A percentile compares a stretch with the other conserved stretches of the same genome.
phyloP scores from a whole-genome alignment of 37 sponge, comb jelly and placozoan species.

The Geodia barretti region DNA sequence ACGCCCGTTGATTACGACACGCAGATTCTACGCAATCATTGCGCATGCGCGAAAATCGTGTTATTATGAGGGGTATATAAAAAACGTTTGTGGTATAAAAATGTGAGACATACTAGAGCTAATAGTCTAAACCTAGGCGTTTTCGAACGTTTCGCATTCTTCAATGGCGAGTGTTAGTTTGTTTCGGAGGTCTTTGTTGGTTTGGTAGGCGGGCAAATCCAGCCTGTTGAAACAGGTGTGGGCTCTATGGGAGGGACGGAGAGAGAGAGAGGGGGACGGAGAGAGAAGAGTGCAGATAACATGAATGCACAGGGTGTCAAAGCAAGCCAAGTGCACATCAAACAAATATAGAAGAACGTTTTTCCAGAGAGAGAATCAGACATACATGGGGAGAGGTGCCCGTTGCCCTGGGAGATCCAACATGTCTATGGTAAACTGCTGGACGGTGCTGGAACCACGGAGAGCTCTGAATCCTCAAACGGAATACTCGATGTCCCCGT shows the following conservation, averaged over 20 bases:
- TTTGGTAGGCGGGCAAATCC: conserved; percentile 73
- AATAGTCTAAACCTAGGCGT: conserved; percentile 56
- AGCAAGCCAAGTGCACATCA: background rate
- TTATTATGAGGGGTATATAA: too few species aligned
- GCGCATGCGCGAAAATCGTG: too few species aligned
- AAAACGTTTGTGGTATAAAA: too few species aligned
- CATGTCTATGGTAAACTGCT: conserved; percentile 76
- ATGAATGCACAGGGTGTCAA: background rate
- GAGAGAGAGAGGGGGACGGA: background rate
- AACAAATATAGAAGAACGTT: background rate
- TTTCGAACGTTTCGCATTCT: conserved; percentile 80
- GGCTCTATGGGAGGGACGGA: conserved; percentile 44
- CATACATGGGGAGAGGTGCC: conserved; percentile 57
- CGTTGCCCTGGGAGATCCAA: conserved; percentile 1
- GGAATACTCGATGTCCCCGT: conserved; percentile 93
- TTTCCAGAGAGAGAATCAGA: background rate
- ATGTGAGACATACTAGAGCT: background rate
- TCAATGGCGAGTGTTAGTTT: conserved; percentile 79
- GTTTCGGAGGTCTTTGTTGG: conserved; percentile 48
- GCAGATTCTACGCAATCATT: too few species aligned
- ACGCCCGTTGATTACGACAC: too few species aligned
- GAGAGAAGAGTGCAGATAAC: background rate
- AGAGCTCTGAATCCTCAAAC: conserved; percentile 87
- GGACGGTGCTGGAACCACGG: conserved; percentile 39
- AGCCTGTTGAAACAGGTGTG: conserved; percentile 90